Evolutionary conservation across 2,797 vertebrate genomes (phyloP).

Genomic region (Clamator glandarius): DNA sequence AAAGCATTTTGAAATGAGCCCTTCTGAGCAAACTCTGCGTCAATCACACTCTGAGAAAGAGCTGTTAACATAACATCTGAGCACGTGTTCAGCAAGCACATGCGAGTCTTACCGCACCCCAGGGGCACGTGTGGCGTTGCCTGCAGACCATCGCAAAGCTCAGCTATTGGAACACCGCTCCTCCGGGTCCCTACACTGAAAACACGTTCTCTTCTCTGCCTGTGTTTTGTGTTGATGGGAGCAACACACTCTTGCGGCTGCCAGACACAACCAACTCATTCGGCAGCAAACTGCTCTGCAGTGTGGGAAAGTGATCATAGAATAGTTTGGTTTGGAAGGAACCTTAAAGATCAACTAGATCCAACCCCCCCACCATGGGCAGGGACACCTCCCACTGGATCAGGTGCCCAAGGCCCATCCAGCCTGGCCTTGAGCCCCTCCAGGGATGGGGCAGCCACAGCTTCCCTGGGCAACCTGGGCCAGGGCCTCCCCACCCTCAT

Average conservation of each 20-base stretch:
- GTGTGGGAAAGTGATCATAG: not conserved
- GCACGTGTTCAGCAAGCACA: fast-evolving
- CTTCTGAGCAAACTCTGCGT: not conserved
- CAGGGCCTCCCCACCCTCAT: no score
- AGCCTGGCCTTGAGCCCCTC: no score
- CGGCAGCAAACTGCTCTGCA: not conserved
- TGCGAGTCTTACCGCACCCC: fast-evolving
- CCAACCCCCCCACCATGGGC: no score
- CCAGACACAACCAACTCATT: not conserved
- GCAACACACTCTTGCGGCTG: not conserved
- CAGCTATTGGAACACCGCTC: fast-evolving
- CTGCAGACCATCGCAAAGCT: not conserved
- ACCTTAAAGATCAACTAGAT: no score
- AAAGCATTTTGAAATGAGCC: not conserved
- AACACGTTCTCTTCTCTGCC: not conserved
- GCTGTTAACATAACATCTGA: not conserved
- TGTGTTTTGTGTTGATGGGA: fast-evolving
- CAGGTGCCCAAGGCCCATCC: no score
- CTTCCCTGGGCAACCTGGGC: no score
- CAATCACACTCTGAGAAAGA: not conserved
- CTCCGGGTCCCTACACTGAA: not conserved
- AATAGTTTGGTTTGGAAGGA: no score
- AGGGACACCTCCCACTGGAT: no score
- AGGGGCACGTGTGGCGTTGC: not conserved
- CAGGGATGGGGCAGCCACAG: no score